Percentiles rank a stretch among this genome's conserved stretches.
These are phyloP conservation scores for Nothoprocta perdicaria DNA, from an alignment of 2,113 vertebrate species.

Conservation along the genomic window DNA sequence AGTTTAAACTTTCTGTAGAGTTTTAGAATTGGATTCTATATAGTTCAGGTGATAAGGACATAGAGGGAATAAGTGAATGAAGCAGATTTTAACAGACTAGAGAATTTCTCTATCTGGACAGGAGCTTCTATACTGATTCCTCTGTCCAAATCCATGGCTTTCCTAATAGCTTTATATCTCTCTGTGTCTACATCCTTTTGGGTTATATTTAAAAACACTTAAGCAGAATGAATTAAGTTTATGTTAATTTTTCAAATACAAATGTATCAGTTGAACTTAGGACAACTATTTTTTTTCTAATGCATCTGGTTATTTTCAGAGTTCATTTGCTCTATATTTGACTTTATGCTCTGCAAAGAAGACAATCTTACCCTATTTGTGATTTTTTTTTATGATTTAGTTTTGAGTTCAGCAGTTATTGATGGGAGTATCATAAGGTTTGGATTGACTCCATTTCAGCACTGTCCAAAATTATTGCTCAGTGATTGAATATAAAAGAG, in stretches of 20 bases:
- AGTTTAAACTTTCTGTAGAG: not conserved
- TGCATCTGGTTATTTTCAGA: not conserved
- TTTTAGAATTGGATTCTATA: not conserved
- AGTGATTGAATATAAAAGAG: slow-evolving; percentile 10
- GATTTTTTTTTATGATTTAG: slow-evolving; percentile 34
- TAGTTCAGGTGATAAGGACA: not conserved
- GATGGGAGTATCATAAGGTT: slow-evolving; percentile 11
- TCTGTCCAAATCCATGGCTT: not conserved
- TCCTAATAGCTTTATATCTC: not conserved
- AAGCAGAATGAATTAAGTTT: slow-evolving; percentile 3
- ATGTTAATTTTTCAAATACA: slow-evolving; percentile 22
- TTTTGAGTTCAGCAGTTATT: slow-evolving; percentile 16
- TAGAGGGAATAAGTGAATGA: not conserved
- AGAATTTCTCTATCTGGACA: not conserved
- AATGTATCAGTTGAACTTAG: not conserved
- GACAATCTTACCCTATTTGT: slow-evolving; percentile 25
- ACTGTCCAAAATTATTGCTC: slow-evolving; percentile 1
- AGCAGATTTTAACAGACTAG: not conserved
- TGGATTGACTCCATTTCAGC: slow-evolving; percentile 18
- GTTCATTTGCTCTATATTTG: slow-evolving; percentile 32
- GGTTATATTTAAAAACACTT: not conserved
- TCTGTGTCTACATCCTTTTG: not conserved
- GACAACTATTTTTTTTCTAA: slow-evolving; percentile 30
- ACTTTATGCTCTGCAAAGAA: slow-evolving; percentile 44
- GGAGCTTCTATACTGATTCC: not conserved